phyloP scores from a whole-genome alignment of 1,140 invertebrate species.

The Phthorimaea operculella region DNA sequence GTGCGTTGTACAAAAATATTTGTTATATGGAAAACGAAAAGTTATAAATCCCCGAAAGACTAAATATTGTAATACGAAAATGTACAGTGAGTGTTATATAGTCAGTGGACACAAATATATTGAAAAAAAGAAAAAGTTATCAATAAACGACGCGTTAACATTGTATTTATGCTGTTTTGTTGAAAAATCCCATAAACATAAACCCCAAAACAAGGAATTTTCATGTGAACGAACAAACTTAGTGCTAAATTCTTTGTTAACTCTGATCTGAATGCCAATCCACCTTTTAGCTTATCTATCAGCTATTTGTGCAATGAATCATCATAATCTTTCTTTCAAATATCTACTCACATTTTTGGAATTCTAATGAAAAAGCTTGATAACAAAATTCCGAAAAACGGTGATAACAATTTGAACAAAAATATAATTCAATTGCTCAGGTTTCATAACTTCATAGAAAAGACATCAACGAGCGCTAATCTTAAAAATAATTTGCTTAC shows the following conservation, averaged over 20 bases:
- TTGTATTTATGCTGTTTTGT: conserved; percentile 58
- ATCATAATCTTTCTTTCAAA: not conserved
- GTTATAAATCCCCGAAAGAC: conserved; percentile 61
- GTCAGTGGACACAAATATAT: conserved; percentile 67
- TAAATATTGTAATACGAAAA: conserved; percentile 65
- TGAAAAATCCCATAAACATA: conserved; percentile 16
- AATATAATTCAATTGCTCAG: too few species aligned
- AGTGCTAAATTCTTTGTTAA: not conserved
- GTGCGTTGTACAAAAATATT: conserved; percentile 66
- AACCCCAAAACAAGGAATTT: conserved; percentile 17
- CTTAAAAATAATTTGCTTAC: too few species aligned
- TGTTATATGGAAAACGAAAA: conserved; percentile 59
- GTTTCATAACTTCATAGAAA: conserved; percentile 18
- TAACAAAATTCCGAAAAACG: too few species aligned
- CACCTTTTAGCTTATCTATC: not conserved
- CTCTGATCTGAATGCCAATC: not conserved
- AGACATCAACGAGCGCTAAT: conserved; percentile 33
- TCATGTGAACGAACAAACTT: not conserved
- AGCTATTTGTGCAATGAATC: not conserved
- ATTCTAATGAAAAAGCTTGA: too few species aligned
- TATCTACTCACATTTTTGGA: too few species aligned
- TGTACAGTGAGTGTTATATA: conserved; percentile 68
- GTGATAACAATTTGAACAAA: too few species aligned
- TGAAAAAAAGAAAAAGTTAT: conserved; percentile 62
- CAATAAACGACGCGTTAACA: conserved; percentile 66